Percentiles rank a stretch among this genome's conserved stretches.
phyloP scores from a whole-genome alignment of 2,113 vertebrate species.

The Aptenodytes patagonicus region DNA sequence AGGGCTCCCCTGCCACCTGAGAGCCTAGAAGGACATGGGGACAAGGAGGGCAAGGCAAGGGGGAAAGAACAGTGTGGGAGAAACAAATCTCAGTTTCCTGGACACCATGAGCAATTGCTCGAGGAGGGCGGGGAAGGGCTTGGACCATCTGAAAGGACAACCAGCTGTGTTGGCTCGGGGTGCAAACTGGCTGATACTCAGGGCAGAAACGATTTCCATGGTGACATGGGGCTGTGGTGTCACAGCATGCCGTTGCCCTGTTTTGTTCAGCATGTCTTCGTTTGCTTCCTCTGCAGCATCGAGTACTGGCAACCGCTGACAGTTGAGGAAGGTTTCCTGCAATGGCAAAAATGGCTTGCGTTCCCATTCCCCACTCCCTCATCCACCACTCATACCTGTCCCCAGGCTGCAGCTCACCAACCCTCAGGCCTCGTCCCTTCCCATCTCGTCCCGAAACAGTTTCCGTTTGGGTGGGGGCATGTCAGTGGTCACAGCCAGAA shows the following conservation, averaged over 20 bases:
- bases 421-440: neutral
- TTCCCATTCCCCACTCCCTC: neutral
- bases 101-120: neutral
- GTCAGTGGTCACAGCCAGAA: neutral
- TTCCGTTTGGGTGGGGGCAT: neutral
- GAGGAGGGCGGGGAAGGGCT: accelerated
- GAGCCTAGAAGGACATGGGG: neutral
- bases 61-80: neutral
- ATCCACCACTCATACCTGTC: neutral
- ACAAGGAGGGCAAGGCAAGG: neutral
- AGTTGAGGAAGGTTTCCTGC: neutral
- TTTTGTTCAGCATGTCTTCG: neutral
- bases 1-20: neutral
- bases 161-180: neutral
- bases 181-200: neutral
- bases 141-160: neutral
- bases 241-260: neutral
- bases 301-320: neutral
- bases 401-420: neutral
- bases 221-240: neutral
- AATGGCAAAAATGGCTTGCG: neutral
- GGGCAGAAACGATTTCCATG: neutral
- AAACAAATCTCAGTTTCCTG: neutral
- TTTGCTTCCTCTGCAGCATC: neutral
- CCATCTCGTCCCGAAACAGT: neutral